Base-by-base conservation (phyloP, 1,140 invertebrate species). In the Anastrepha obliqua region DNA sequence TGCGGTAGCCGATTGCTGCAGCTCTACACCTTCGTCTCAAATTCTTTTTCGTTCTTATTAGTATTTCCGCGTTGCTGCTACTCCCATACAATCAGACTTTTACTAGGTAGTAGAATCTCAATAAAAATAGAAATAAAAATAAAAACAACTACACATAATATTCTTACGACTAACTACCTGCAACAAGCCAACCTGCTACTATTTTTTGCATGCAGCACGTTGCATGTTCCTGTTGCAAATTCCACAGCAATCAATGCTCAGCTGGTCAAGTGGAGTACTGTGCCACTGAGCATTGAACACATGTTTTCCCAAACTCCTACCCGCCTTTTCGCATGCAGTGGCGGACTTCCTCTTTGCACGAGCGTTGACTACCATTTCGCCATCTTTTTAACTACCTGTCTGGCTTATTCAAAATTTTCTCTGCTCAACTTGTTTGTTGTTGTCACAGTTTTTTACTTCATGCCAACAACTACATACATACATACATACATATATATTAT, bases 241-340 rank as follows among this genome's bases (percentile, higher is more conserved):
- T 81, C 74, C 47, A 55, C 47, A 81, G 44, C n/a, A 81, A 81
- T 81, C 47, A 81, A 81, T 81, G 74, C 74, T 81, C 20, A 81
- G 74, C 47, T 81, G 47, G 74, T 81, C 74, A 81, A 81, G 74
- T 81, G 47, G 74, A 81, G 51, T 55, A 81, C 74, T 81, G 74
- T 55, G 74, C 74, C 74, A 81, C 47, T 81, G 74, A 81, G 47
- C 74, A 81, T 81, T 81, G 74, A 81, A 81, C 74, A 81, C 74
- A 81, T 81, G 74, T 55, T 55, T 81, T 81, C 20, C 67, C 64
- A 29, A 29, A 67, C 64, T 39, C 9, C 64, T 29, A 29, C 42
- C 70, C 13, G 74, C 74, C 20, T 20, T 62, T 55, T n/a, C 47
- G 47, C 5, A 55, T 81, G 47, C 2, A 1, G 8, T 20, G 42